A percentile compares a stretch with the other conserved stretches of the same genome.
Conservation (phyloP, 2,888 invertebrate species). For the Tanaodytes sp. region DNA sequence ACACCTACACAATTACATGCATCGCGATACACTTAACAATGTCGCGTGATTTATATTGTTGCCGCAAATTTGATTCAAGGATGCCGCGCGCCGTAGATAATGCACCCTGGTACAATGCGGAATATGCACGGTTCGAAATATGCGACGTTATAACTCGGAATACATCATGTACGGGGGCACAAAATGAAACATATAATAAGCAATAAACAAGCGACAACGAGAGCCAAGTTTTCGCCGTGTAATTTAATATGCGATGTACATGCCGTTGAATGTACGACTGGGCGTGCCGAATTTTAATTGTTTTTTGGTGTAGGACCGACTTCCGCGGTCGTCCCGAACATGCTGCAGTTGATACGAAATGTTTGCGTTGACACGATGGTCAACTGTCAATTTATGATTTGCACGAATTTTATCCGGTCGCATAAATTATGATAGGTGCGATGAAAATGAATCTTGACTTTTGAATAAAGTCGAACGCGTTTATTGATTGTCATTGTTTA, state of each 20-base stretch:
- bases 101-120: conserved; percentile 15
- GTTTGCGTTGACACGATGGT: no score
- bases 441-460: no score
- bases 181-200: conserved; percentile 43
- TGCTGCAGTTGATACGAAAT: no score
- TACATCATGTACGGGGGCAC: conserved; percentile 25
- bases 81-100: conserved; percentile 28
- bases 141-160: conserved; percentile 24
- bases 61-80: conserved; percentile 38
- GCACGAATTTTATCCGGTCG: no score
- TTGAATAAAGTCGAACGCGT: no score
- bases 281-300: conserved; percentile 13
- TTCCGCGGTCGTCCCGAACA: no score
- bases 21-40: conserved; percentile 21
- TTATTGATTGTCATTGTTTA: no score
- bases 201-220: conserved; percentile 32
- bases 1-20: no score
- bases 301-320: no score
- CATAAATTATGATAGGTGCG: no score
- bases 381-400: no score
- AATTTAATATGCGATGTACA: conserved; percentile 24
- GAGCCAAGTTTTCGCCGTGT: conserved; percentile 6
- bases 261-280: conserved; percentile 14
- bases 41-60: conserved; percentile 27
- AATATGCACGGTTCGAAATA: conserved; percentile 29